Evolutionary conservation across 2,888 invertebrate genomes (phyloP), one percentile per base, ranked within the genome.

Genomic region (Drosophila nigricruria): DNA sequence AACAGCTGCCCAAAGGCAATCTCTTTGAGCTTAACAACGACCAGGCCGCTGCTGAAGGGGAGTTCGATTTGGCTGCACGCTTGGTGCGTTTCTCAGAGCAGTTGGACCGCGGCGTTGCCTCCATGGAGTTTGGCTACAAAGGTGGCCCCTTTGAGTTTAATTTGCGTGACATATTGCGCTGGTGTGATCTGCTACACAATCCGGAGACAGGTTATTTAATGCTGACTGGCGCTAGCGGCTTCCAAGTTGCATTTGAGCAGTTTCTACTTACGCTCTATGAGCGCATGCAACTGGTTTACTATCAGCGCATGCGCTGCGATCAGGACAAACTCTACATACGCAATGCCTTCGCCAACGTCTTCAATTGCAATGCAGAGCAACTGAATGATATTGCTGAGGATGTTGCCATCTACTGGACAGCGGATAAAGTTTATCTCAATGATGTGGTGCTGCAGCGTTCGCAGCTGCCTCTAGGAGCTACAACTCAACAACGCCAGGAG

Each of bases 91-190:
- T 98, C 87, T 98, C 97, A 79, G 94, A 95, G 70, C 93, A 93
- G 91, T 92, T 97, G 5, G 94, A 95, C 0, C 92, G 94, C 14
- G 95, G 96, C 88, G 94, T 96, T 16, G 94, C 95, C 2, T 93
- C 94, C 45, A 92, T 95, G 82, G 94, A 95, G 65, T 97, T 97
- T 95, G 98, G 96, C 0, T 95, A 95, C 80, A 95, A 94, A 89
- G 98, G 99, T 0, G 95, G 97, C 0, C 99, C 99, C 0, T 99
- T 97, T 96, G 99, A 99, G 93, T 97, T 99, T 93, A 99, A 99
- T 93, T 94, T 99, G 52, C 95, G 99, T 84, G 99, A 99, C 91
- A 94, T 99, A 79, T 95, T 96, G 67, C 95, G 99, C 80, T 99
- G 98, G 98, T 97, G 97, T 91, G 96, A 98, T 84, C 95, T 96